Evolutionary conservation across 2,888 invertebrate genomes (phyloP).

Genomic region (Empis stercorea): DNA sequence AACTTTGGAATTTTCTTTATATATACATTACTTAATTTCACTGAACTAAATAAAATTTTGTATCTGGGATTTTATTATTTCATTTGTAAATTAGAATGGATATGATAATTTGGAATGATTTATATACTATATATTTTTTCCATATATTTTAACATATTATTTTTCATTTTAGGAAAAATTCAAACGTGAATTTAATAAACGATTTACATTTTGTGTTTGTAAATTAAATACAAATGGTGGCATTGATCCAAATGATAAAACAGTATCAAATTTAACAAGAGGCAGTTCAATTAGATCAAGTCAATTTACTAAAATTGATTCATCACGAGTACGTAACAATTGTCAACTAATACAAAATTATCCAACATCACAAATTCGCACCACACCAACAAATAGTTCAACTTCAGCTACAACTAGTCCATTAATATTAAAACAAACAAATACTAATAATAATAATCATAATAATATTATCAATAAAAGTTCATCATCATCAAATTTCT

Average conservation of each 20-base stretch:
- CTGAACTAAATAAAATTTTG: too few species aligned
- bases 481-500: neutral
- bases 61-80: too few species aligned
- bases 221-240: conserved; percentile 19
- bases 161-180: conserved; percentile 53
- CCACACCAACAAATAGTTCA: neutral
- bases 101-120: too few species aligned
- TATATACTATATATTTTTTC: too few species aligned
- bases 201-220: conserved; percentile 46
- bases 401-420: neutral
- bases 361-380: neutral
- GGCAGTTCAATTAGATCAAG: conserved; percentile 33
- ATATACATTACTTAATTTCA: too few species aligned
- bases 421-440: neutral
- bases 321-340: conserved; percentile 3
- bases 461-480: too few species aligned
- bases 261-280: conserved; percentile 32
- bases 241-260: conserved; percentile 28
- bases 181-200: conserved; percentile 61
- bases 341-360: neutral
- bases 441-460: neutral
- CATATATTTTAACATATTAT: too few species aligned
- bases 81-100: too few species aligned
- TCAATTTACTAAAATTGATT: conserved; percentile 14
- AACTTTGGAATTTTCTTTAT: too few species aligned